Evolutionary conservation across 2,797 vertebrate genomes (phyloP).

Genomic region (Ctenosaura bakeri): DNA sequence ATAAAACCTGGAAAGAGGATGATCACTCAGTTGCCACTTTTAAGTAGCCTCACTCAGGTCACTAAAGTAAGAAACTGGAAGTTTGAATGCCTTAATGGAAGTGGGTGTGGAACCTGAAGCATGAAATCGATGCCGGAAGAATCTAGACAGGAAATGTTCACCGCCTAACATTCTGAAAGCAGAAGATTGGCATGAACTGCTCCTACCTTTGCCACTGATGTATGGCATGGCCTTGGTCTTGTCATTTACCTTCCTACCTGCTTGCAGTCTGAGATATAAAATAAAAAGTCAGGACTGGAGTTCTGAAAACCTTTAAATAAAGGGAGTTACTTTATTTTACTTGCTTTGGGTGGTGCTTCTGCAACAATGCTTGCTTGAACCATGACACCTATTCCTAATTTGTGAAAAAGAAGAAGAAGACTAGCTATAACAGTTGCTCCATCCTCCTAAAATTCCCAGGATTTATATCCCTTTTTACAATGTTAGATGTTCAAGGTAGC

Average conservation of each 20-base stretch:
- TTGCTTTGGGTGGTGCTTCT: neutral
- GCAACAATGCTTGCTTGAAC: neutral
- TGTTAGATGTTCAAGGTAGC: neutral
- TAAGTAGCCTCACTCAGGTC: neutral
- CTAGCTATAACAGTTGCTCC: too few relatives aligned
- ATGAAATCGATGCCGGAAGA: neutral
- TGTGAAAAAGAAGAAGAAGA: too few relatives aligned
- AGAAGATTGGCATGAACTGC: neutral
- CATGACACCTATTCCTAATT: neutral
- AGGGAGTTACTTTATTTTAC: neutral
- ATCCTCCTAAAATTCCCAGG: neutral
- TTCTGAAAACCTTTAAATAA: neutral
- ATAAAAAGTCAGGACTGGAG: neutral
- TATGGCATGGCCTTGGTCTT: neutral
- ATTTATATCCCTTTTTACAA: neutral
- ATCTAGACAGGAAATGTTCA: neutral
- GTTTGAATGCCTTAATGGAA: slow-evolving; percentile 22
- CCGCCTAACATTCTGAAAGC: too few relatives aligned
- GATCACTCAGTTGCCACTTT: slow-evolving; percentile 20
- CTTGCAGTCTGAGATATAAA: too few relatives aligned
- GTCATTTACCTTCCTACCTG: neutral
- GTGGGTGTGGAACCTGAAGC: neutral
- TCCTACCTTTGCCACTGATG: neutral
- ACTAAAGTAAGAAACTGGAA: neutral
- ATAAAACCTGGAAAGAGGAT: neutral